phyloP scores from a whole-genome alignment of 2,797 vertebrate genomes.

The Petrocephalus sullivani region DNA sequence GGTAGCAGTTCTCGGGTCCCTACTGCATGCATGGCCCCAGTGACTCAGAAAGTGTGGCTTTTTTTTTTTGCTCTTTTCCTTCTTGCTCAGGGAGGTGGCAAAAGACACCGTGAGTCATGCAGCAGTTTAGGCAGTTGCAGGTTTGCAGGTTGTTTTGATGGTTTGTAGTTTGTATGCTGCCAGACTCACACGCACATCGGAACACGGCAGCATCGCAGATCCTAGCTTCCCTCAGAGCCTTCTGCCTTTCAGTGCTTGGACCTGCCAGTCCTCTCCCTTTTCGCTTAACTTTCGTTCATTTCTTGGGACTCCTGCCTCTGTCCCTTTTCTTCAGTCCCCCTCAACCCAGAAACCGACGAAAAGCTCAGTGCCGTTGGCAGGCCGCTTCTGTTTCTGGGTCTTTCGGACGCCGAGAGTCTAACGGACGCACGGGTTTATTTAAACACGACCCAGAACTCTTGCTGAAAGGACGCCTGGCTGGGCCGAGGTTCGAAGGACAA shows the following conservation, averaged over 20 bases:
- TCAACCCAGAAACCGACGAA: not conserved
- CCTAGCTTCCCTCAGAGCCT: not conserved
- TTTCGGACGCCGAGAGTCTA: not conserved
- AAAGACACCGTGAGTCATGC: not conserved
- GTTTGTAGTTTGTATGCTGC: not conserved
- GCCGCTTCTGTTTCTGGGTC: not conserved
- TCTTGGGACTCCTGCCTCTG: not conserved
- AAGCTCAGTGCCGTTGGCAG: not conserved
- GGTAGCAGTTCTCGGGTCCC: not conserved
- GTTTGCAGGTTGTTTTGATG: not conserved
- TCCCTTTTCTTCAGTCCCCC: not conserved
- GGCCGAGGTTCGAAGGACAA: not conserved
- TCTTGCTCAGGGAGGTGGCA: not conserved
- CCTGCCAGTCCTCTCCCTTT: not conserved
- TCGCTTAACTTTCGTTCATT: not conserved
- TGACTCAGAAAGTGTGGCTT: not conserved
- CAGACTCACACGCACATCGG: not conserved
- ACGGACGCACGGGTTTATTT: not conserved
- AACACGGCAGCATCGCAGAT: not conserved
- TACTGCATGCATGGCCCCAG: not conserved
- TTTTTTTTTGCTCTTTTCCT: not conserved
- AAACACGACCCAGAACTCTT: not conserved
- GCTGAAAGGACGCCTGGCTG: not conserved
- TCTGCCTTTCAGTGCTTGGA: not conserved
- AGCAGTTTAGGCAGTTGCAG: not conserved